phyloP scores from a whole-genome alignment of 2,113 vertebrate species.

The Recurvirostra avosetta region DNA sequence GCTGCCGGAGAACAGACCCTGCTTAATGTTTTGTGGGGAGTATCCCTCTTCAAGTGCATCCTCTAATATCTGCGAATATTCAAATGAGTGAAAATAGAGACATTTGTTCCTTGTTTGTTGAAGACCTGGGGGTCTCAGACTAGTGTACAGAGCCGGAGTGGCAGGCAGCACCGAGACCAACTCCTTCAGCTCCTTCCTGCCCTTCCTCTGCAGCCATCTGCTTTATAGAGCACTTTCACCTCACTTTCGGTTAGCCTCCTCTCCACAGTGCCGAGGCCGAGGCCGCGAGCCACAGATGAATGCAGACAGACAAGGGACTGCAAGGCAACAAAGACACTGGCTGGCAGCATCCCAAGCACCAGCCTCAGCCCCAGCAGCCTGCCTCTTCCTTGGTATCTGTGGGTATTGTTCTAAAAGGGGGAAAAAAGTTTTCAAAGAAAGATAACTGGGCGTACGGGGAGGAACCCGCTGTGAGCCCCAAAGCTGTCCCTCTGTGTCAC shows the following conservation, averaged over 20 bases:
- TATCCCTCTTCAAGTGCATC: neutral
- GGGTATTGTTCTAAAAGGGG: neutral
- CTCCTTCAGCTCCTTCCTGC: neutral
- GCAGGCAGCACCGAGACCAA: neutral
- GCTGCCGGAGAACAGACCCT: neutral
- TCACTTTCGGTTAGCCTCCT: neutral
- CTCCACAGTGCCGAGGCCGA: accelerated
- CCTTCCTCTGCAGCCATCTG: neutral
- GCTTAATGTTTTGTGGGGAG: neutral
- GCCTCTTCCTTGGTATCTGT: neutral
- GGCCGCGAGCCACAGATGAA: neutral
- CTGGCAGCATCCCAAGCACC: neutral
- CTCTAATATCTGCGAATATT: neutral
- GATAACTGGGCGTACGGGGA: neutral
- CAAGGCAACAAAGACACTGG: neutral
- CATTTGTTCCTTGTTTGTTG: neutral
- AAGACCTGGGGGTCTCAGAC: neutral
- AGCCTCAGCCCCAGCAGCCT: neutral
- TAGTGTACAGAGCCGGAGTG: neutral
- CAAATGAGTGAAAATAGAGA: neutral
- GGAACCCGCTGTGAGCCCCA: neutral
- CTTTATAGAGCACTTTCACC: neutral
- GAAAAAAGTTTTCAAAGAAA: neutral
- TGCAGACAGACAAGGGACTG: neutral
- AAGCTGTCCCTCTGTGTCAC: neutral